Evolutionary conservation across 1,140 invertebrate species (phyloP), one percentile per base, ranked within the genome.

Genomic region (Propsilocerus akamusi): DNA sequence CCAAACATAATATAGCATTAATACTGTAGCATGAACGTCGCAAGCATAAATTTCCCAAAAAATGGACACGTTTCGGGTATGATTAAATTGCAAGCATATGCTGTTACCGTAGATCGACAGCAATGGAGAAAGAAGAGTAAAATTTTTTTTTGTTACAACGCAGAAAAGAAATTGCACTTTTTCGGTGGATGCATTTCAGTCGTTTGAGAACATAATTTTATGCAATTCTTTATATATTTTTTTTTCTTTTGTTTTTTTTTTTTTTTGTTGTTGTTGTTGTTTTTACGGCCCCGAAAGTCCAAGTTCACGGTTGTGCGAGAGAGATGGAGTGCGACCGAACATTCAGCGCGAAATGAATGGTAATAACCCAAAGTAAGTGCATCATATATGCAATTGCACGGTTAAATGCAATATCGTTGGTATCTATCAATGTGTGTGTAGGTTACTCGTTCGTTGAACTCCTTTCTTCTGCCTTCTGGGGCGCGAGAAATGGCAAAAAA

Each of bases 121-220:
- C n/a, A n/a, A n/a, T n/a, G n/a, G 34, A 41, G 34, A 41, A 41
- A 41, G 34, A 41, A 41, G 34, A 41, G 34, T 41, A 20, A 41
- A 41, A 41, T 41, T 41, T 41, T 41, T 20, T 17, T 7, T 17
- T 20, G 22, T 41, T 20, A 41, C 34, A 41, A 41, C n/a, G 34
- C 34, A 41, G 22, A 8, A 7, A 37, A 30, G 14, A 30, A 30
- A 30, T 30, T 41, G 34, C 34, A 41, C 34, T 41, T 41, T 41
- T 17, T 37, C 34, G 34, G 14, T 37, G 8, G 34, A 17, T 14
- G 3, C 22, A 20, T 41, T 5, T 17, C 12, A 20, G 34, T 41
- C 12, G 34, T 41, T 41, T 41, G 34, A 41, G 34, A 41, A 41
- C 34, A 41, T 41, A 41, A 41, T 41, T 41, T 41, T 20, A n/a